Evolutionary conservation across 1,140 invertebrate genomes (phyloP).

Genomic region (Plutomurus gul): DNA sequence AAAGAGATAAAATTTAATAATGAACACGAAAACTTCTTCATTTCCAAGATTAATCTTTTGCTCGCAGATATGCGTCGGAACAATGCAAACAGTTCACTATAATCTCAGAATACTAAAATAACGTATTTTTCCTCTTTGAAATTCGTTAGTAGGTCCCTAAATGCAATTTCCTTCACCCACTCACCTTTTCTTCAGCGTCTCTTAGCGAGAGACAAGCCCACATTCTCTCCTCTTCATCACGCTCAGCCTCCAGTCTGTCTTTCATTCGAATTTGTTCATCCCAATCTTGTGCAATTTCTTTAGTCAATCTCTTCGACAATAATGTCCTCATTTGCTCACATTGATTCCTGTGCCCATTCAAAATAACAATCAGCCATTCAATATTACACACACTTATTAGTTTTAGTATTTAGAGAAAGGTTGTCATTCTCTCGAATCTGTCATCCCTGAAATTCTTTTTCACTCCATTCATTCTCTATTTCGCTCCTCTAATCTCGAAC

Average conservation of each 20-base stretch:
- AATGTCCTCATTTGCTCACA: constrained; percentile 47
- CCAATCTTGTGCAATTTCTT: constrained; percentile 49
- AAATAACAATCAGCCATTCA: not conserved
- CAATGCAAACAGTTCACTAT: too few species aligned
- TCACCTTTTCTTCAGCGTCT: constrained; percentile 49
- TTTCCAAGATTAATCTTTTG: too few species aligned
- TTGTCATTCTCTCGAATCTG: not conserved
- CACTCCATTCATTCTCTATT: too few species aligned
- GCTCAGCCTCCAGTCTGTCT: constrained; percentile 44
- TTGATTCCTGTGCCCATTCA: constrained; percentile 27
- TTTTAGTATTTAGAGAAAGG: not conserved
- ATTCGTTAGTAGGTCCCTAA: too few species aligned
- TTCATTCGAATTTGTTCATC: constrained; percentile 43
- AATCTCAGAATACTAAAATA: too few species aligned
- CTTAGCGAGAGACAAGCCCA: constrained; percentile 36
- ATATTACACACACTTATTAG: not conserved
- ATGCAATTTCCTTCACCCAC: not conserved
- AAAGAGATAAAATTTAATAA: not conserved
- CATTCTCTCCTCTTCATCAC: constrained; percentile 41
- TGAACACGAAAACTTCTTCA: too few species aligned
- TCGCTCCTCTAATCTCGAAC: too few species aligned
- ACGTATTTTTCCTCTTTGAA: too few species aligned
- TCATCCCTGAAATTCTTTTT: not conserved
- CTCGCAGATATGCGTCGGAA: too few species aligned
- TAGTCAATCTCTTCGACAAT: constrained; percentile 34